Conservation (phyloP, 2,888 invertebrate species). For the Sceliomorpha sp. region DNA sequence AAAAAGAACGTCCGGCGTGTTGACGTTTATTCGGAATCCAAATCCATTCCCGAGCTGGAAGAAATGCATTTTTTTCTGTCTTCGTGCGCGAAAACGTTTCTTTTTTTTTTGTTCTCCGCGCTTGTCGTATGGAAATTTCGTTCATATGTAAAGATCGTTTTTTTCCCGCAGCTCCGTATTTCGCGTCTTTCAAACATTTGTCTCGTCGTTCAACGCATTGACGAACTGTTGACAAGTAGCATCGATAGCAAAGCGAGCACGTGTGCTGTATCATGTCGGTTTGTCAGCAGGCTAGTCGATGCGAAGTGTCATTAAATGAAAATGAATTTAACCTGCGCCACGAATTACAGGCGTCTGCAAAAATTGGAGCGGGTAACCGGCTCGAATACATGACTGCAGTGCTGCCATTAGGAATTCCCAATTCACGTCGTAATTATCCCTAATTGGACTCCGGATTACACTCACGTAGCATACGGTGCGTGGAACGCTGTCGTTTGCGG, state of each 20-base stretch:
- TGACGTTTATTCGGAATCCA: conserved; percentile 50
- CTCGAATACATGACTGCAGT: conserved; percentile 11
- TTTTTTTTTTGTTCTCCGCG: too few relatives aligned
- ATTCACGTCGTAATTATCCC: conserved; percentile 73
- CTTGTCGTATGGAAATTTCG: too few relatives aligned
- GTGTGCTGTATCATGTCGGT: not conserved
- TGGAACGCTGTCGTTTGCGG: conserved; percentile 63
- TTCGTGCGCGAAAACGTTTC: conserved; percentile 37
- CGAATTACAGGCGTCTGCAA: conserved; percentile 62
- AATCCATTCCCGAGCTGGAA: conserved; percentile 31
- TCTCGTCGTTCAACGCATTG: too few relatives aligned
- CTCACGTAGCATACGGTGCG: conserved; percentile 61
- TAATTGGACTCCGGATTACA: conserved; percentile 74
- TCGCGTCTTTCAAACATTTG: too few relatives aligned
- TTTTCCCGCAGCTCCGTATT: too few relatives aligned
- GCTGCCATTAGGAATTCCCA: conserved; percentile 68
- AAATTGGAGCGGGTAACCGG: conserved; percentile 56
- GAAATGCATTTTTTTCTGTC: conserved; percentile 28
- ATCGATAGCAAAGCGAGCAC: too few relatives aligned
- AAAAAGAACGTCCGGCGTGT: conserved; percentile 44
- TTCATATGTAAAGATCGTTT: too few relatives aligned
- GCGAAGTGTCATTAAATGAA: conserved; percentile 58
- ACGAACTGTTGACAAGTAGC: too few relatives aligned
- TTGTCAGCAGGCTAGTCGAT: conserved; percentile 17
- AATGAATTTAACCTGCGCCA: conserved; percentile 62